A percentile compares a stretch with the other conserved stretches of the same genome.
These are phyloP conservation scores for Akabosia matsudoensis DNA, from an alignment of 1,140 invertebrate genomes.

Conservation along the genomic window DNA sequence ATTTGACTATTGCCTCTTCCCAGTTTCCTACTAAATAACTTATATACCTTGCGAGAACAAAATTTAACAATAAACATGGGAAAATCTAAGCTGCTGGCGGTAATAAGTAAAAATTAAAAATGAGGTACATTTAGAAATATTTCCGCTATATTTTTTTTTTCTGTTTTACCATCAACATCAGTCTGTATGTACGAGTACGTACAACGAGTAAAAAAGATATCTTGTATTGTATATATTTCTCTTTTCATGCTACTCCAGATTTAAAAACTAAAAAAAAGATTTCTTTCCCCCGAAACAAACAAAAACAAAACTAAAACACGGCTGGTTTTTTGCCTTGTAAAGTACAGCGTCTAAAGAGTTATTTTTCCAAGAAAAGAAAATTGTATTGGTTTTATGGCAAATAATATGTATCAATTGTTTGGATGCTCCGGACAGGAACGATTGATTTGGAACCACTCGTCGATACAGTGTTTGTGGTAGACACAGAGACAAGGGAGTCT, in stretches of 20 bases:
- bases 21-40: too few relatives aligned
- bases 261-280: too few relatives aligned
- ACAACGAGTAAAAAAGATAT: not conserved
- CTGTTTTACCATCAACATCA: not conserved
- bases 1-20: too few relatives aligned
- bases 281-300: too few relatives aligned
- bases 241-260: not conserved
- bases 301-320: too few relatives aligned
- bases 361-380: conserved; percentile 4
- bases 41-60: too few relatives aligned
- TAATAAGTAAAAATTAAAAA: conserved; percentile 11
- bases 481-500: conserved; percentile 98
- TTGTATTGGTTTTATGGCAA: conserved; percentile 12
- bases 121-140: conserved; percentile 18
- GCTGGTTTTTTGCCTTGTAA: too few relatives aligned
- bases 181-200: not conserved
- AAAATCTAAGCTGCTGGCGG: too few relatives aligned
- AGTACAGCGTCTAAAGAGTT: too few relatives aligned
- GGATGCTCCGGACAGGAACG: conserved; percentile 80
- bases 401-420: conserved; percentile 23
- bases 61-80: too few relatives aligned
- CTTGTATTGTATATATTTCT: not conserved
- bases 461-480: conserved; percentile 98
- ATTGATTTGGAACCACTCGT: conserved; percentile 96
- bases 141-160: not conserved